Evolutionary conservation across 2,797 vertebrate species (phyloP), one percentile per base, ranked within the genome.

Genomic region (Pachyuromys duprasi): DNA sequence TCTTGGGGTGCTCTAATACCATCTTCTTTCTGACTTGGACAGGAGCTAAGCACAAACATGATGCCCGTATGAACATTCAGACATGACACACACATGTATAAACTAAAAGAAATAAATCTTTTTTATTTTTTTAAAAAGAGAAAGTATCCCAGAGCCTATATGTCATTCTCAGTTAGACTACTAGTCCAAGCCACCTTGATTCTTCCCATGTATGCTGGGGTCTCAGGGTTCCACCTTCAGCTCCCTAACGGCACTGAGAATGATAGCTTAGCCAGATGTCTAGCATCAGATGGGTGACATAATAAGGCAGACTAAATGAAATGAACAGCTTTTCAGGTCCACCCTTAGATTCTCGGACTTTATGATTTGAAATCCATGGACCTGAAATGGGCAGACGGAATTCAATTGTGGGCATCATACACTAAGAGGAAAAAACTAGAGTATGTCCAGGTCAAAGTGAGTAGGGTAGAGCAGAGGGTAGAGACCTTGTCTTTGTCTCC

Each of bases 391-490:
- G 14, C 42, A 15, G 76, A 90, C 8, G 75, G 49, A 90, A 67
- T 92, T 95, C 36, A 83, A 28, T 90, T 88, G 33, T 72, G 62
- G 62, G 28, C n/a, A 49, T 75, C 42, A 18, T 70, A 76, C 49
- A 80, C 63, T 92, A 96, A 90, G 28, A 82, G 28, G 24, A 86
- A 55, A n/a, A 91, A 94, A 39, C 62, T 84, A 94, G 42, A 89
- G 9, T 67, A 57, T 57, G 7, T 90, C 69, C 49, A 69, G 5
- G 53, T 45, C 8, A 94, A 55, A 91, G n/a, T 76, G n/a, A 94
- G 33, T 45, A 91, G 62, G 39, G 57, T 22, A 14, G 49, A 93
- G 63, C 7, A 81, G 39, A 36, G 39, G 63, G 76, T 78, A 4
- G 3, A 78, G 24, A 86, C 36, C 8, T 12, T 57, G 24, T 93